A percentile compares a stretch with the other conserved stretches of the same genome.
Evolutionary conservation across 2,113 vertebrate species (phyloP).

Genomic region (Sciurus niger): DNA sequence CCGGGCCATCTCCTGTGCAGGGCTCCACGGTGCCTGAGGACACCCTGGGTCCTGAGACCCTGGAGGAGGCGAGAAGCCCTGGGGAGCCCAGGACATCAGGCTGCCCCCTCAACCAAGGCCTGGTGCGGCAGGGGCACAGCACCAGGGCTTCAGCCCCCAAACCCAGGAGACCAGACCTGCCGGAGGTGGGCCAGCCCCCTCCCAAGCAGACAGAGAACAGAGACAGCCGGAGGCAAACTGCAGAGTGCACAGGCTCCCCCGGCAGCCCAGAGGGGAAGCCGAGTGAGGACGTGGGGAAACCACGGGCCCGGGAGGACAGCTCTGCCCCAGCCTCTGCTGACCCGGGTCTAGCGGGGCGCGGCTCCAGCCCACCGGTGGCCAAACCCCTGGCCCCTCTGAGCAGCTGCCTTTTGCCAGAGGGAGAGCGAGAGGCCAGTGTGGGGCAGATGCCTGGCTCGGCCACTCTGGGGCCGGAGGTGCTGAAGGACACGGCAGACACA

Average conservation of each 20-base stretch:
- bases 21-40: background rate
- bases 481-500: background rate
- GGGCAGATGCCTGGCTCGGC: background rate
- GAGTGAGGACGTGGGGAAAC: conserved; percentile 78
- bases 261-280: conserved; percentile 63
- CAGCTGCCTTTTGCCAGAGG: background rate
- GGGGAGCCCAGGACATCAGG: conserved; percentile 12
- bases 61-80: conserved; percentile 71
- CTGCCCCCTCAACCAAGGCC: background rate
- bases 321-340: conserved; percentile 78
- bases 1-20: rapidly evolving
- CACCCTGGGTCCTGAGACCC: background rate
- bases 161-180: background rate
- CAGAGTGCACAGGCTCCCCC: background rate
- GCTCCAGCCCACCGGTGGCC: conserved; percentile 85
- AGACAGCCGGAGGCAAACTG: conserved; percentile 59
- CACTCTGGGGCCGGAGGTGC: background rate
- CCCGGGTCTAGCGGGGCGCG: conserved; percentile 80
- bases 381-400: background rate
- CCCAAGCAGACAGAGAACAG: background rate
- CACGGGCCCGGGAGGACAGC: conserved; percentile 70
- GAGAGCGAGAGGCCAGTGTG: background rate
- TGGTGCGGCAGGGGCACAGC: background rate
- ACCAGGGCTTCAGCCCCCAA: rapidly evolving
- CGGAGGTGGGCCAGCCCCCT: too few species aligned